Conservation (phyloP, 2,888 invertebrate genomes). For the Atherix ibis region DNA sequence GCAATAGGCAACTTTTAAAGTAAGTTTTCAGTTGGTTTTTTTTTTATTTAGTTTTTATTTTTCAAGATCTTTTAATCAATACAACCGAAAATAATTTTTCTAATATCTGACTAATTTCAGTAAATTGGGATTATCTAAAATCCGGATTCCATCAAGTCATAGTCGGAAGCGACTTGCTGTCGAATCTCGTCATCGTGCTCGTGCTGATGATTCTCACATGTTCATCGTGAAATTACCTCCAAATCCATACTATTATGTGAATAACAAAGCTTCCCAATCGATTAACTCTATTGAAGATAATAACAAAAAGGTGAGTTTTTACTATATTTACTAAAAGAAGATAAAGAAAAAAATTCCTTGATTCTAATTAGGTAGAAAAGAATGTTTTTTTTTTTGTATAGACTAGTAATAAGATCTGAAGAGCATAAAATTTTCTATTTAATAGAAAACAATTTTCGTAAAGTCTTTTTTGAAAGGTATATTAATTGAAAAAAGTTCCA, state of each 20-base stretch:
- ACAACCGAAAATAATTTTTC: conserved; percentile 17
- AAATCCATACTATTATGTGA: conserved; percentile 65
- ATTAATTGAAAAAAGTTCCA: no score
- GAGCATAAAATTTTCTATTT: no score
- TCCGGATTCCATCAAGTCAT: conserved; percentile 59
- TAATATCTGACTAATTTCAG: conserved; percentile 48
- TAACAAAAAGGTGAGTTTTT: conserved; percentile 27
- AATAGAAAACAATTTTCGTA: no score
- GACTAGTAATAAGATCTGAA: no score
- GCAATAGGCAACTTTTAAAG: conserved; percentile 12
- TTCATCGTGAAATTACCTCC: conserved; percentile 75
- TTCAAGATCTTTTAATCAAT: no score
- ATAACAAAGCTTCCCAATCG: conserved; percentile 43
- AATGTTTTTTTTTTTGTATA: no score
- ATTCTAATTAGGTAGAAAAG: no score
- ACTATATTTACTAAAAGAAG: background rate
- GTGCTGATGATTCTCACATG: conserved; percentile 67
- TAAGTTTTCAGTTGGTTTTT: conserved; percentile 32
- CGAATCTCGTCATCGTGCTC: conserved; percentile 51
- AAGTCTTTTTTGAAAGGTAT: no score
- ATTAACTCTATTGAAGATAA: conserved; percentile 29
- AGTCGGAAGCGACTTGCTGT: conserved; percentile 66
- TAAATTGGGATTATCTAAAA: conserved; percentile 56
- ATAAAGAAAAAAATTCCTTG: background rate
- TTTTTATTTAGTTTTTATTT: conserved; percentile 17